These are phyloP conservation scores for Strigamia transsilvanica DNA, from an alignment of 2,888 invertebrate genomes.

Conservation along the genomic window DNA sequence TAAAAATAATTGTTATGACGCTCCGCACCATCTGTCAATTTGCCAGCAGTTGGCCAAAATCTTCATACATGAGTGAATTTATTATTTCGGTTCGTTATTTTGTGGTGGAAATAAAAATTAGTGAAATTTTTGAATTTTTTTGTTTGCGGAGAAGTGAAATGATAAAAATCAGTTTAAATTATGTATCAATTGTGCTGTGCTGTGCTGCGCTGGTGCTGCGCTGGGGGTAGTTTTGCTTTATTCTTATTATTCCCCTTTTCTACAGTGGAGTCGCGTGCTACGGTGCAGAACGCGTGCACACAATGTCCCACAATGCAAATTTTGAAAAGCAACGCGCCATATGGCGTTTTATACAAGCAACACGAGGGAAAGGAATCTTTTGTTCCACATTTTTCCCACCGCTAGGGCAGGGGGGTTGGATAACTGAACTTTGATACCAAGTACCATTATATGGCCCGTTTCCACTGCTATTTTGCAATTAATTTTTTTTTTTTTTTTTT, in stretches of 20 bases:
- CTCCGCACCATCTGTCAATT: no score
- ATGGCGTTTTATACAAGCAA: slow-evolving; percentile 10
- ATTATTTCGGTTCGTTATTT: no score
- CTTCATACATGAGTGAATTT: no score
- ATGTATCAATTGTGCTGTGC: not conserved
- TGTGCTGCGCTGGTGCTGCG: no score
- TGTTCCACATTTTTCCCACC: slow-evolving; percentile 13
- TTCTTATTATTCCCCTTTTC: no score
- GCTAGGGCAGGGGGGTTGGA: not conserved
- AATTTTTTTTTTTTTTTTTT: no score
- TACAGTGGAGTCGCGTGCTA: not conserved
- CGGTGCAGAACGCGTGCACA: slow-evolving; percentile 14
- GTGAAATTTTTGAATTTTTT: not conserved
- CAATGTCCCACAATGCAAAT: slow-evolving; percentile 20
- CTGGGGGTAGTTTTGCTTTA: no score
- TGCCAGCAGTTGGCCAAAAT: no score
- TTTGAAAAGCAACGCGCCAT: slow-evolving; percentile 20
- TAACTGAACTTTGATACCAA: slow-evolving; percentile 3
- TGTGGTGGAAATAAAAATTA: no score
- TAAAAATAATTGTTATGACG: no score
- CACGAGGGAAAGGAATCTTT: not conserved
- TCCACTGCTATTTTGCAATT: no score
- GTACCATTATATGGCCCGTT: not conserved
- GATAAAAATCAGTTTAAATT: not conserved
- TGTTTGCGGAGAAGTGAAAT: not conserved